These are phyloP conservation scores for Botia kubotai DNA, from an alignment of 2,797 vertebrate species.

Conservation along the genomic window DNA sequence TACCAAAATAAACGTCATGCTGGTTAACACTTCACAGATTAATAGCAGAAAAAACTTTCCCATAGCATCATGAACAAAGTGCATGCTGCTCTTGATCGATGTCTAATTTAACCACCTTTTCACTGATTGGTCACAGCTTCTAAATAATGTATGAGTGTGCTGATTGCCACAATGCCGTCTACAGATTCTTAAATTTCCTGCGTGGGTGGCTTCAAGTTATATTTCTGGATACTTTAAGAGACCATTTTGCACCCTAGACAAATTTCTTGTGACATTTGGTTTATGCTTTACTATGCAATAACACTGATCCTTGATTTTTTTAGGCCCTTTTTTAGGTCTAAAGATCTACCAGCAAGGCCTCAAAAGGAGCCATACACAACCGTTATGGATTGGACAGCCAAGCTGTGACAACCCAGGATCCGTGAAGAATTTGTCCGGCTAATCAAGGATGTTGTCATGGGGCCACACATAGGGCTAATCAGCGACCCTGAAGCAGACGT, in stretches of 20 bases:
- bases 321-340: no score
- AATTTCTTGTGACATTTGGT: background rate
- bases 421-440: slow-evolving; percentile 12
- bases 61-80: background rate
- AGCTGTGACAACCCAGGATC: slow-evolving; percentile 8
- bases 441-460: background rate
- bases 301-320: background rate
- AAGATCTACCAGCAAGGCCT: background rate
- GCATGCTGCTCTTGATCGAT: background rate
- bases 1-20: slow-evolving; percentile 19
- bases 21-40: slow-evolving; percentile 7
- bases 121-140: background rate
- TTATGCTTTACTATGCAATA: slow-evolving; percentile 11
- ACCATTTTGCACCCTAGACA: background rate
- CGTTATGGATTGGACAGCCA: background rate
- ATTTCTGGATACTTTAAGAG: background rate
- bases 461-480: slow-evolving; percentile 1
- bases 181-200: background rate
- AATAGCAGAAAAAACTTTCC: background rate
- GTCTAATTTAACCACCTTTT: background rate
- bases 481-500: background rate
- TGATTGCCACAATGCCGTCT: background rate
- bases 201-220: background rate
- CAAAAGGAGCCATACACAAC: background rate
- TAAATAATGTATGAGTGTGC: background rate